Conservation (phyloP, 2,888 invertebrate species). For the Phengaris alcon region DNA sequence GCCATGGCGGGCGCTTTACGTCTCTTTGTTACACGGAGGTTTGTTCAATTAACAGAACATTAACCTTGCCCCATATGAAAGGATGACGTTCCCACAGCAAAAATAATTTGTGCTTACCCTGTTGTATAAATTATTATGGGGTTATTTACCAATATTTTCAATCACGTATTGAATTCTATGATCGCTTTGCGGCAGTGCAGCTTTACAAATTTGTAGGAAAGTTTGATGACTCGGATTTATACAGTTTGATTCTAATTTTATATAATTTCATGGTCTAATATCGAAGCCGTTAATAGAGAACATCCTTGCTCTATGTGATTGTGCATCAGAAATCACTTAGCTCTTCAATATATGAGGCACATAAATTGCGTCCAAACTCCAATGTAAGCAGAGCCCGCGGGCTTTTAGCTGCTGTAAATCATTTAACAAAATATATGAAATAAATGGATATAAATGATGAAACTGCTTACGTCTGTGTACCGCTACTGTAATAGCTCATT, state of each 20-base stretch:
- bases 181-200: too few relatives aligned
- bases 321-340: slow-evolving; percentile 4
- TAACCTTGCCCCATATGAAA: slow-evolving; percentile 37
- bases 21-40: slow-evolving; percentile 44
- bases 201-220: too few relatives aligned
- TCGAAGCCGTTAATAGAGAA: not conserved
- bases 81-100: not conserved
- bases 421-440: not conserved
- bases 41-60: slow-evolving; percentile 41
- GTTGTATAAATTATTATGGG: not conserved
- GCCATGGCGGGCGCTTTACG: slow-evolving; percentile 41
- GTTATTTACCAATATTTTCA: too few relatives aligned
- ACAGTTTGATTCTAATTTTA: too few relatives aligned
- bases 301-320: not conserved
- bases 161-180: too few relatives aligned
- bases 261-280: too few relatives aligned
- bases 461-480: slow-evolving; percentile 28
- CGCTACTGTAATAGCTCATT: slow-evolving; percentile 41
- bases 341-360: not conserved
- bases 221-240: too few relatives aligned
- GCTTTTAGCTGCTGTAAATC: slow-evolving; percentile 3
- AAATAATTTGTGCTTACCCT: not conserved
- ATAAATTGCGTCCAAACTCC: not conserved
- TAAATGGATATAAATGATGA: slow-evolving; percentile 13
- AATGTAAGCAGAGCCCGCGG: slow-evolving; percentile 16